Evolutionary conservation across 2,888 invertebrate genomes (phyloP).

Genomic region (Leptinotarsa juncta): DNA sequence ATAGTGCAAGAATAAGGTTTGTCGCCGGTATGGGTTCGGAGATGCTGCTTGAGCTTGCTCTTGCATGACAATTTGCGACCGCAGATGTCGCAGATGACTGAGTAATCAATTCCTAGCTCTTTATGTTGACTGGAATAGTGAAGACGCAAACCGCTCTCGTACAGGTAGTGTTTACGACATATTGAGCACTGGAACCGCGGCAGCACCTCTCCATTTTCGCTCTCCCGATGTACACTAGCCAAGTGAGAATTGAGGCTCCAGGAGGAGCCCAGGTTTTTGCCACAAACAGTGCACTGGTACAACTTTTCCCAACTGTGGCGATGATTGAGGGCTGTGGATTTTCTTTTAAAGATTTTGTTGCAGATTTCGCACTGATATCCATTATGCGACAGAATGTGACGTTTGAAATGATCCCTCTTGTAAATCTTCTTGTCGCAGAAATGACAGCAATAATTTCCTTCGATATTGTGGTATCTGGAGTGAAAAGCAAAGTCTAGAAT

Average conservation of each 20-base stretch:
- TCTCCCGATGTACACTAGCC: constrained; percentile 64
- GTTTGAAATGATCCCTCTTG: constrained; percentile 54
- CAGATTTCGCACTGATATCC: constrained; percentile 57
- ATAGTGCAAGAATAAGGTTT: constrained; percentile 59
- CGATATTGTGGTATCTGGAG: constrained; percentile 52
- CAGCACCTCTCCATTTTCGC: constrained; percentile 53
- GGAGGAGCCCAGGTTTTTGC: constrained; percentile 53
- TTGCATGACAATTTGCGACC: constrained; percentile 50
- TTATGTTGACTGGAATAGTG: constrained; percentile 61
- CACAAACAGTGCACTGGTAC: constrained; percentile 59
- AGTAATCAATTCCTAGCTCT: constrained; percentile 64
- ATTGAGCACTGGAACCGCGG: constrained; percentile 64
- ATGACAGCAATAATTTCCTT: constrained; percentile 54
- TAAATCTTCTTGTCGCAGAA: constrained; percentile 48
- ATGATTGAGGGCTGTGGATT: constrained; percentile 40
- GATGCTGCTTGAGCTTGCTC: constrained; percentile 53
- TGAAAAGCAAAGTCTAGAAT: constrained; percentile 48
- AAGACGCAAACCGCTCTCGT: constrained; percentile 58
- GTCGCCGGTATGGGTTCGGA: constrained; percentile 59
- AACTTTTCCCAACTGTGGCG: constrained; percentile 49
- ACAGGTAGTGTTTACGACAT: constrained; percentile 64
- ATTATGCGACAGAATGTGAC: constrained; percentile 64
- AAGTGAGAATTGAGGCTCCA: constrained; percentile 41
- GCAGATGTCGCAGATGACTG: constrained; percentile 58
- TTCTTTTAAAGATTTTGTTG: constrained; percentile 56